A percentile compares a stretch with the other conserved stretches of the same genome.
These are phyloP conservation scores for Agrilus mali DNA, from an alignment of 2,888 invertebrate genomes.

Conservation along the genomic window DNA sequence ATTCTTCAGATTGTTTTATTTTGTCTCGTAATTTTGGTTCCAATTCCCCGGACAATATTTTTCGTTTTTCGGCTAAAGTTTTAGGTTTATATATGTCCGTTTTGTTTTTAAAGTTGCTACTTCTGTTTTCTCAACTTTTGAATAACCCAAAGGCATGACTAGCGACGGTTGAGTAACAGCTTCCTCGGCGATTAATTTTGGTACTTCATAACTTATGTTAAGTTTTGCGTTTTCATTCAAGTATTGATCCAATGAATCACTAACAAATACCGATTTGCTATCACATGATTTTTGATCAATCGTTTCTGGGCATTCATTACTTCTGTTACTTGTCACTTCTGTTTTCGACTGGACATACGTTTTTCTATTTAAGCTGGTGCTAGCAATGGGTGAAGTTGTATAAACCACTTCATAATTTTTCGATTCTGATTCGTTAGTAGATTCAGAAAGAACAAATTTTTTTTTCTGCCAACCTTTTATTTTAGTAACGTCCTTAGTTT, in stretches of 20 bases:
- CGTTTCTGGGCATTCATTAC: not conserved
- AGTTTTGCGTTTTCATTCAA: slow-evolving; percentile 36
- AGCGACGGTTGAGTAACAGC: slow-evolving; percentile 12
- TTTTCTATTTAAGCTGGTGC: not conserved
- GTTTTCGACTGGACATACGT: not conserved
- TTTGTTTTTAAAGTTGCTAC: slow-evolving; percentile 6
- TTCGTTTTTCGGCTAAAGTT: slow-evolving; percentile 41
- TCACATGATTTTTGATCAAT: not conserved
- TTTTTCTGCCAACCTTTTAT: slow-evolving; percentile 30
- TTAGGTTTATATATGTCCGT: slow-evolving; percentile 30
- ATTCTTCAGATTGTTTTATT: not conserved
- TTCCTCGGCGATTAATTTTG: slow-evolving; percentile 27
- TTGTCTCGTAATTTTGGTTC: slow-evolving; percentile 4
- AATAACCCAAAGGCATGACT: slow-evolving; percentile 7
- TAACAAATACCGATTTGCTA: slow-evolving; percentile 33
- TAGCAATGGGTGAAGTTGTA: not conserved
- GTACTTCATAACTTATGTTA: slow-evolving; percentile 32
- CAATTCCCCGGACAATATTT: slow-evolving; percentile 21
- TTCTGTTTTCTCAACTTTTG: slow-evolving; percentile 1
- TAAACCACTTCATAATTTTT: not conserved
- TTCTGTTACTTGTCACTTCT: not conserved
- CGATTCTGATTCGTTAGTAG: slow-evolving; percentile 4
- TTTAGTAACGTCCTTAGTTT: slow-evolving; percentile 30
- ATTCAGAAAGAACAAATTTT: slow-evolving; percentile 1
- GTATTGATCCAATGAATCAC: slow-evolving; percentile 38